Base-by-base conservation (phyloP, 2,797 vertebrate genomes). In the Anguilla megastoma region DNA sequence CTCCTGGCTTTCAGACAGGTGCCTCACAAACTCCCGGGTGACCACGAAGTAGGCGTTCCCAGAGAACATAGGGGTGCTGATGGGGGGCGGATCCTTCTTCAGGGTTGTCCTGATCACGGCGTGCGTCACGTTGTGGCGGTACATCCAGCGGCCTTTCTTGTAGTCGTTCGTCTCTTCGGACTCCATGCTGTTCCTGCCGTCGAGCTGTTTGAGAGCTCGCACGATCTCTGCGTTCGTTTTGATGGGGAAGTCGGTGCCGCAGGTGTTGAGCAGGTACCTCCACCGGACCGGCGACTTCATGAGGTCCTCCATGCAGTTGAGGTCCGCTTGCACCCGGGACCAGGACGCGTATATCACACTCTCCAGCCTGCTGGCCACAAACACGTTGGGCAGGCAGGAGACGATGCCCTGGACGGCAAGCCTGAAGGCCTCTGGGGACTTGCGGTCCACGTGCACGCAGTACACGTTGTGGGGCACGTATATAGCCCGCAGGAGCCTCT, bases 21-120 rank as follows among this genome's bases (percentile, higher is more conserved):
- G 93, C 1, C 90, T 90, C 88, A 98, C 96, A 54, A 99, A 99
- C 18, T 91, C 95, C 87, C 97, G 95, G 0, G 96, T 94, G 30
- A 96, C 95, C 1, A 96, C 95, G 16, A 98, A 84, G 87, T 99
- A 99, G 0, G 98, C 98, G 0, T 92, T 99, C 41, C 98, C 98
- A 0, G 94, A 92, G 90, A 97, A 99, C 95, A 99, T 97, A 18
- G 97, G 96, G 3, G 74, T 93, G 4, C 69, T 88, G 36, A 96
- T 95, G 9, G 97, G 98, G 0, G 98, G 97, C 0, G 50, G 90
- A 0, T 91, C 93, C 91, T 97, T 95, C 27, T 0, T 86, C 54
- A 86, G 74, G 0, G 0, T 0, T 0, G 97, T 97, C 50, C 2
- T 0, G 5, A 36, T 0, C 18, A 98, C 41, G 0, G 0, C 0